phyloP scores from a whole-genome alignment of 2,113 vertebrate species.

The Carollia perspicillata region DNA sequence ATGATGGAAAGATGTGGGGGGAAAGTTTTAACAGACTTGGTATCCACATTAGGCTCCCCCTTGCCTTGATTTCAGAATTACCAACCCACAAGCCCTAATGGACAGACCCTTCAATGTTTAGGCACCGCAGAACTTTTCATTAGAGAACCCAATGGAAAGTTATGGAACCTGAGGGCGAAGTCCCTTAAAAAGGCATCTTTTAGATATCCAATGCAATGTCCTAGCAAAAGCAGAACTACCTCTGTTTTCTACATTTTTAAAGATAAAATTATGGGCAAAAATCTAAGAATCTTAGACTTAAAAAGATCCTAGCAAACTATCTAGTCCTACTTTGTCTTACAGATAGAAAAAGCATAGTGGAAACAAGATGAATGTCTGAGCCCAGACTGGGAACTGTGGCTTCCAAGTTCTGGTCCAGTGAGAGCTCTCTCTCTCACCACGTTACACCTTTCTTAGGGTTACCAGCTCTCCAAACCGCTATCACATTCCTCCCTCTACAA shows the following conservation, averaged over 20 bases:
- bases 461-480: neutral
- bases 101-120: neutral
- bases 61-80: neutral
- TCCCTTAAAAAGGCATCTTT: neutral
- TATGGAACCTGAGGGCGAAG: neutral
- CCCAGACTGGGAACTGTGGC: neutral
- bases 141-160: neutral
- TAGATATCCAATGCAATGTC: neutral
- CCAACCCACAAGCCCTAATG: neutral
- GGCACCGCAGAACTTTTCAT: neutral
- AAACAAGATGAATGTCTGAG: conserved; percentile 13
- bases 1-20: neutral
- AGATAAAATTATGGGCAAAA: conserved; percentile 9
- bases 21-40: neutral
- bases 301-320: neutral
- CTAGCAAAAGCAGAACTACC: neutral
- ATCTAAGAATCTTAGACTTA: neutral
- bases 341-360: neutral
- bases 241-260: neutral
- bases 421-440: neutral
- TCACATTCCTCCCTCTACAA: neutral
- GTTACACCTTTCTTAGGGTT: neutral
- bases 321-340: neutral
- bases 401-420: neutral
- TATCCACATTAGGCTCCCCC: neutral